Percentiles rank a stretch among this genome's conserved stretches.
phyloP scores from a whole-genome alignment of 2,797 vertebrate genomes.

The Odontamblyopus lacepedii region DNA sequence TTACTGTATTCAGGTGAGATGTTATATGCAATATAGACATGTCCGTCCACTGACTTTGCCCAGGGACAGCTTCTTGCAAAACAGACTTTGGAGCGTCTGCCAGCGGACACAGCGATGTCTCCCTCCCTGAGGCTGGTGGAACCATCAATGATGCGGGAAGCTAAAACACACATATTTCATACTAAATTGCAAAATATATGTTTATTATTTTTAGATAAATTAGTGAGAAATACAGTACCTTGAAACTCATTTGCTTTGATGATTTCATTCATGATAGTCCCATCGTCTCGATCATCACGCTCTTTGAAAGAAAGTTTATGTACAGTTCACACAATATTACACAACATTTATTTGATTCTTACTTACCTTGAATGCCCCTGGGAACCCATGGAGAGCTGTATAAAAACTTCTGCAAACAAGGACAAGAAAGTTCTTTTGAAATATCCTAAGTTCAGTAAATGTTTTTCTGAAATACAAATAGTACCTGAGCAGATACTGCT shows the following conservation, averaged over 20 bases:
- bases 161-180: conserved; percentile 38
- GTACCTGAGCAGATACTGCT: conserved; percentile 67
- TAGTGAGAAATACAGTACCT: conserved; percentile 49
- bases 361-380: conserved; percentile 59
- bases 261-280: conserved; percentile 77
- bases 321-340: not conserved
- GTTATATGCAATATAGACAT: conserved; percentile 80
- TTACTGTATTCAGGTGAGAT: conserved; percentile 81
- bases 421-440: conserved; percentile 2
- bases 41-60: conserved; percentile 84
- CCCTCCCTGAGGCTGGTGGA: conserved; percentile 77
- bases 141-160: conserved; percentile 59
- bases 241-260: conserved; percentile 75
- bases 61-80: conserved; percentile 81
- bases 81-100: conserved; percentile 77
- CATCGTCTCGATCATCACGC: conserved; percentile 34
- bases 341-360: not conserved
- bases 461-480: conserved; percentile 9
- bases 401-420: conserved; percentile 57
- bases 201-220: not conserved
- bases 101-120: conserved; percentile 82
- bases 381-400: conserved; percentile 60
- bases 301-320: conserved; percentile 48
- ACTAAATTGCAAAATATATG: not conserved
- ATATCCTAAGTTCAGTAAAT: conserved; percentile 2